Base-by-base conservation (phyloP, 23 tunicate genomes). In the Clavelina lepadiformis region DNA sequence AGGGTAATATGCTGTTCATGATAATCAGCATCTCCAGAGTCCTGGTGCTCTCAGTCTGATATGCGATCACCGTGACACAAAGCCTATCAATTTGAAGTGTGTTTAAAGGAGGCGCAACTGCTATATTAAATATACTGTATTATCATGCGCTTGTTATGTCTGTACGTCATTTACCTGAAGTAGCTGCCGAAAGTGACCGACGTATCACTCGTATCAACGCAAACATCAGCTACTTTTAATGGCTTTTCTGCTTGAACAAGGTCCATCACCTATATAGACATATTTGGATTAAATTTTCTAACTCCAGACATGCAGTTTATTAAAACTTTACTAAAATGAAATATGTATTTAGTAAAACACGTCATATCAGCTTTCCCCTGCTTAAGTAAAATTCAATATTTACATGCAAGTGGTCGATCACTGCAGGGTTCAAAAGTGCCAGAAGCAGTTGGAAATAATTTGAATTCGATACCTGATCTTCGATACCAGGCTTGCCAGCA, bases 1-100 rank as follows among this genome's bases (percentile, higher is more conserved):
- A 75, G 0, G 89, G 89, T 26, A 89, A 54, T 32, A 89, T 75
- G 64, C 81, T 80, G 66, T 89, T 78, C 3, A 89, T 28, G 0
- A 81, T 72, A 38, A 75, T 50, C 27, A 89, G 56, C 89, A 89
- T 81, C 60, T 89, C 89, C 3, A 89, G 53, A 5, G 79, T 65
- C 28, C 89, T 67, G 20, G 71, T 46, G 35, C 49, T 76, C 76
- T 89, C 97, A 18, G 97, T 89, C 32, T 76, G 79, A 44, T 67
- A 81, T 20, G 97, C 88, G 15, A 89, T 76, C 31, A 89, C 97
- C 5, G 97, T 89, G 38, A 89, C 75, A 62, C 81, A 77, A 23
- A 89, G 75, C 50, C 97, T 89, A 44, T 35, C 49, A 44, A 15
- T 44, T 44, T 11, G 49, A 15, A 15, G 11, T 15, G 11, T 15